Evolutionary conservation across 1,140 invertebrate genomes (phyloP).

Genomic region (Melitaea cinxia): DNA sequence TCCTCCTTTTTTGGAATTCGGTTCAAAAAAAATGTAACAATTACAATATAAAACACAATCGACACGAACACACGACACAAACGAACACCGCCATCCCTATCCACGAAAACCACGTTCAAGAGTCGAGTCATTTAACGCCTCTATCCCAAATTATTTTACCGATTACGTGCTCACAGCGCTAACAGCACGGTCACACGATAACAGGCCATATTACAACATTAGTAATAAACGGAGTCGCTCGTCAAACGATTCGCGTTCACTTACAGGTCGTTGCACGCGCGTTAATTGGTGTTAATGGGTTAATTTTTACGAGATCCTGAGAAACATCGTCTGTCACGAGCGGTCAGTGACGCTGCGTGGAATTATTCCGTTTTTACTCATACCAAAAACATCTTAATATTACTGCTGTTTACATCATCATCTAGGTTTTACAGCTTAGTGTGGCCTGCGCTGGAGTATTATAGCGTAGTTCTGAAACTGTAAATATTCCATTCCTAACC

Average conservation of each 20-base stretch:
- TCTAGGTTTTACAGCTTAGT: too few relatives aligned
- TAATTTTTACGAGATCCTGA: slow-evolving; percentile 63
- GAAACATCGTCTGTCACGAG: slow-evolving; percentile 31
- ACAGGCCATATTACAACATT: not conserved
- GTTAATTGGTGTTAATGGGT: slow-evolving; percentile 71
- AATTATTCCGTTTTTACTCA: not conserved
- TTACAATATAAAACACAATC: not conserved
- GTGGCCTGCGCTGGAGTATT: too few relatives aligned
- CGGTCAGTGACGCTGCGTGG: slow-evolving; percentile 2
- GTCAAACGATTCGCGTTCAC: slow-evolving; percentile 5
- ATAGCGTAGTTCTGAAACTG: too few relatives aligned
- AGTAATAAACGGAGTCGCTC: not conserved
- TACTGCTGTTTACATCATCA: not conserved
- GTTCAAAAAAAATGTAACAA: not conserved
- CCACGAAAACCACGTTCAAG: slow-evolving; percentile 43
- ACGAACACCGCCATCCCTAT: slow-evolving; percentile 32
- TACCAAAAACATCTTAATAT: not conserved
- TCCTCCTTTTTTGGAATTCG: too few relatives aligned
- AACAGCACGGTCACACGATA: not conserved
- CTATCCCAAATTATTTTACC: slow-evolving; percentile 48
- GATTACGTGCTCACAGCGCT: slow-evolving; percentile 44
- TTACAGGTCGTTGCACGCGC: slow-evolving; percentile 40
- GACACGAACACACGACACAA: not conserved
- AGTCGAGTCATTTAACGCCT: slow-evolving; percentile 59
- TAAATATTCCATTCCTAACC: too few relatives aligned